Percentiles rank a stretch among this genome's conserved stretches.
Conservation (phyloP, 2,888 invertebrate species). For the Criorhina ranunculi region DNA sequence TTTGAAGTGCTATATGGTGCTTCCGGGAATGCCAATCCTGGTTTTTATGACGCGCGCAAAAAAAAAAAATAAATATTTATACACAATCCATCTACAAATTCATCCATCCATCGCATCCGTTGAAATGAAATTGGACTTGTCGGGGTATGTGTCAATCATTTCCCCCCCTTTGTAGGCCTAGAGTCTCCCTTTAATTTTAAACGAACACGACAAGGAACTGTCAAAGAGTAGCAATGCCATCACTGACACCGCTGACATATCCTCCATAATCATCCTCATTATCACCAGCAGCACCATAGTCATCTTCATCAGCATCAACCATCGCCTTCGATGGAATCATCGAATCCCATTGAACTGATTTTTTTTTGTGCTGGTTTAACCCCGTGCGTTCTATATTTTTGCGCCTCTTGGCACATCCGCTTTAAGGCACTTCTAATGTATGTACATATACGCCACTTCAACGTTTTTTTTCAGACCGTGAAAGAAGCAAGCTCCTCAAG, state of each 20-base stretch:
- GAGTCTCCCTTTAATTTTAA: conserved; percentile 48
- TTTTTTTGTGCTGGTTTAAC: conserved; percentile 43
- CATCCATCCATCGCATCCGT: conserved; percentile 17
- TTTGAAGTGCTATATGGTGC: conserved; percentile 44
- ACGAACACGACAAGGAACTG: conserved; percentile 58
- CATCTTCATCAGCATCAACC: conserved; percentile 7
- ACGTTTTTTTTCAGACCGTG: no score
- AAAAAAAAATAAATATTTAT: background rate
- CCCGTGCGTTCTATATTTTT: conserved; percentile 46
- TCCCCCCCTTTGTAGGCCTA: background rate
- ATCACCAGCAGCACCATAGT: conserved; percentile 41
- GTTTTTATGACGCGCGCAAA: conserved; percentile 25
- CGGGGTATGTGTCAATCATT: conserved; percentile 46
- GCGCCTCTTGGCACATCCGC: conserved; percentile 66
- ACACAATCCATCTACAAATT: background rate
- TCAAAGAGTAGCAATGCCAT: conserved; percentile 50
- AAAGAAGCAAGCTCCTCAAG: conserved; percentile 63
- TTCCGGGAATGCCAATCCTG: conserved; percentile 70
- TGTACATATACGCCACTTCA: conserved; percentile 2
- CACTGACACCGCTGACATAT: conserved; percentile 56
- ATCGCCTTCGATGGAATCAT: conserved; percentile 11
- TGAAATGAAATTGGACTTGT: conserved; percentile 58
- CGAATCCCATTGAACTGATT: conserved; percentile 60
- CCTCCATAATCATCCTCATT: conserved; percentile 69
- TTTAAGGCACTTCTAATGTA: conserved; percentile 46